A percentile compares a stretch with the other conserved stretches of the same genome.
Conservation (phyloP, 2,888 invertebrate genomes). For the Lithosia quadra region DNA sequence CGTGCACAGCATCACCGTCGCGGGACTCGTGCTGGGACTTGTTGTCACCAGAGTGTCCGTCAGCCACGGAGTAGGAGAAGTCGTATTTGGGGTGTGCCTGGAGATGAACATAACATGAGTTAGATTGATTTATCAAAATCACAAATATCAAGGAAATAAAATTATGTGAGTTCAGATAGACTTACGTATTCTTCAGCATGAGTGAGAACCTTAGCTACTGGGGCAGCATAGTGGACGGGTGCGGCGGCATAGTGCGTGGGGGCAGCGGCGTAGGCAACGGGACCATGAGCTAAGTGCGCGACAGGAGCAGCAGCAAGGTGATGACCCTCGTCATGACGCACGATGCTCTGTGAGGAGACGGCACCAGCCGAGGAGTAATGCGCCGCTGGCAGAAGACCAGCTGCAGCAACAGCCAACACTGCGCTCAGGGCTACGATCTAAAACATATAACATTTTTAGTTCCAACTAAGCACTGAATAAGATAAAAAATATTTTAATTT, state of each 20-base stretch:
- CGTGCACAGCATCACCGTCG: conserved; percentile 88
- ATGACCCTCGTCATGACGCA: conserved; percentile 69
- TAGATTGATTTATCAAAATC: background rate
- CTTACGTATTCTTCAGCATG: conserved; percentile 72
- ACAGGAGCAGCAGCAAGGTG: conserved; percentile 56
- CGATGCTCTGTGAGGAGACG: conserved; percentile 79
- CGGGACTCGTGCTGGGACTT: conserved; percentile 87
- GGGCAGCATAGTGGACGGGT: conserved; percentile 51
- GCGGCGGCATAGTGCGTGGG: conserved; percentile 58
- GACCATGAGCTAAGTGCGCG: conserved; percentile 47
- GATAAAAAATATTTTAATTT: background rate
- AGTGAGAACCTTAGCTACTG: conserved; percentile 53
- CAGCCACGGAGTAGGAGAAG: conserved; percentile 86
- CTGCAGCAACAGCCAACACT: conserved; percentile 72
- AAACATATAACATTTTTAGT: conserved; percentile 29
- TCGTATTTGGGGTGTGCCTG: conserved; percentile 88
- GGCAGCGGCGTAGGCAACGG: conserved; percentile 57
- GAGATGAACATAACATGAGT: conserved; percentile 17
- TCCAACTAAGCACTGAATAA: background rate
- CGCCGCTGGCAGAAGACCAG: conserved; percentile 71
- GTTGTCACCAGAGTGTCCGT: conserved; percentile 87
- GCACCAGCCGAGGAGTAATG: conserved; percentile 75
- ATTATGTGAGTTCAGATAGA: no score
- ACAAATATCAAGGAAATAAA: no score
- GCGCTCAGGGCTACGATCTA: conserved; percentile 72